Evolutionary conservation across 2,797 vertebrate genomes (phyloP).

Genomic region (Cygnus olor): DNA sequence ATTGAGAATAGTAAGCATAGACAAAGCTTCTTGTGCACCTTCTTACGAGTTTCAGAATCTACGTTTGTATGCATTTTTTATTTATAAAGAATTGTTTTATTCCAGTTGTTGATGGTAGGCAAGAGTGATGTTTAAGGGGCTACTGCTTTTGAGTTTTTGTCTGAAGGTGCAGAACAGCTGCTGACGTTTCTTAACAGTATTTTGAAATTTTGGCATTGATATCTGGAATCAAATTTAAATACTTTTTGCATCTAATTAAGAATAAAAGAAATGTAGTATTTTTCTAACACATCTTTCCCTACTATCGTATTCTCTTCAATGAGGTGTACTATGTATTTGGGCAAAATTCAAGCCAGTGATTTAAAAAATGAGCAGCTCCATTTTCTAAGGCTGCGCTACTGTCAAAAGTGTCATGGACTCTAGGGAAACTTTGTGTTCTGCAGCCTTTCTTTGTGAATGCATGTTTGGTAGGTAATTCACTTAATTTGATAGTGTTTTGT

Average conservation of each 20-base stretch:
- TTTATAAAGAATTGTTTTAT: not conserved
- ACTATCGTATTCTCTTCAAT: not conserved
- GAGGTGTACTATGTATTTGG: not conserved
- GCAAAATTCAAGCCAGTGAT: not conserved
- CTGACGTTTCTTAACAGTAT: not conserved
- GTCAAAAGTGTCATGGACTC: not conserved
- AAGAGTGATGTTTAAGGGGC: not conserved
- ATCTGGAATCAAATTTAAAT: not conserved
- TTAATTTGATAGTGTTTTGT: not conserved
- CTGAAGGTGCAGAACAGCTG: not conserved
- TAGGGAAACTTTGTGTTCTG: not conserved
- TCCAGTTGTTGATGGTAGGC: not conserved
- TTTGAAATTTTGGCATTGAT: slow-evolving; percentile 14
- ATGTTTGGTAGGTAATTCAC: not conserved
- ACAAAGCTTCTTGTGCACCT: not conserved
- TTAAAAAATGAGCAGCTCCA: not conserved
- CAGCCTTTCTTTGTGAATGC: not conserved
- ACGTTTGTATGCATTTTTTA: not conserved
- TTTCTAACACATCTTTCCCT: not conserved
- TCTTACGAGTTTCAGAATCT: not conserved
- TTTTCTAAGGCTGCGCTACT: not conserved
- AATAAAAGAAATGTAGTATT: not conserved
- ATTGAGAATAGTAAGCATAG: not conserved
- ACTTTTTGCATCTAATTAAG: not conserved
- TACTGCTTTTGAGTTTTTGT: not conserved